phyloP scores from a whole-genome alignment of 2,113 vertebrate genomes.

The Embiotoca jacksoni region DNA sequence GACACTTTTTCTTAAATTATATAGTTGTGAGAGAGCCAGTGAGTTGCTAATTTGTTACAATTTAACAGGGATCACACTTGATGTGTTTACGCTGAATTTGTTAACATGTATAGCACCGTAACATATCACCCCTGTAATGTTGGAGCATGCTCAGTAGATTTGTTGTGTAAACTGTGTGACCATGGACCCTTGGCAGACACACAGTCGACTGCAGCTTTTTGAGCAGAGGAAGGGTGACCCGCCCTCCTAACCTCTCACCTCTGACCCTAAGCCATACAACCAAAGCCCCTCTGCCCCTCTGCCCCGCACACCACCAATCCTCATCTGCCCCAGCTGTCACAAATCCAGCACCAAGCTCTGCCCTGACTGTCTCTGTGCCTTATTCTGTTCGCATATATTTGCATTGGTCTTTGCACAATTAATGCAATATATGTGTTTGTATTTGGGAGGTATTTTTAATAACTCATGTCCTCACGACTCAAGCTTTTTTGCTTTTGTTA shows the following conservation, averaged over 20 bases:
- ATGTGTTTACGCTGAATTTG: neutral
- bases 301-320: slow-evolving; percentile 39
- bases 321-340: slow-evolving; percentile 76
- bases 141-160: slow-evolving; percentile 35
- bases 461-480: neutral
- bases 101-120: neutral
- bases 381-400: neutral
- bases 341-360: slow-evolving; percentile 48
- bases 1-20: neutral
- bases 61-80: neutral
- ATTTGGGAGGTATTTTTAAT: slow-evolving; percentile 2
- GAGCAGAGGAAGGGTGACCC: slow-evolving; percentile 61
- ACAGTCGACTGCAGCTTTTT: slow-evolving; percentile 55
- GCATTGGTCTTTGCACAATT: slow-evolving; percentile 14
- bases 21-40: neutral
- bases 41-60: slow-evolving; percentile 7
- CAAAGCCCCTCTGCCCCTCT: slow-evolving; percentile 52
- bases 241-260: slow-evolving; percentile 72
- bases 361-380: slow-evolving; percentile 14
- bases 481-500: slow-evolving; percentile 8
- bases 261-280: slow-evolving; percentile 67
- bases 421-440: slow-evolving; percentile 3
- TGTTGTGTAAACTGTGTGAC: slow-evolving; percentile 48
- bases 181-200: slow-evolving; percentile 54
- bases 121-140: neutral